A percentile compares a stretch with the other conserved stretches of the same genome.
phyloP scores from a whole-genome alignment of 2,888 invertebrate genomes.

The Brachycybe producta region DNA sequence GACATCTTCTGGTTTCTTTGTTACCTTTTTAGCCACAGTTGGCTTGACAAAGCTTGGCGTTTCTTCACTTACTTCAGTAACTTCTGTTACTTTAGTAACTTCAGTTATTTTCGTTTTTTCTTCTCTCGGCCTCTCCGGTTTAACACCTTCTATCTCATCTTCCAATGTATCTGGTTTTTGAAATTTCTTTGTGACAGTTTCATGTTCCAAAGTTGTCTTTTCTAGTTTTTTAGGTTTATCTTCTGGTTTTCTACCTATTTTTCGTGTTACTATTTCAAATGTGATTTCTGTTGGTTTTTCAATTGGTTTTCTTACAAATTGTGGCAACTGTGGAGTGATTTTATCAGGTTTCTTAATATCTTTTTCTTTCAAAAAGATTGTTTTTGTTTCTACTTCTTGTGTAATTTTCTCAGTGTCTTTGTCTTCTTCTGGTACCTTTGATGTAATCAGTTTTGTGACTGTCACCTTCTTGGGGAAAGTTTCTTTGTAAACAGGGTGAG shows the following conservation, averaged over 20 bases:
- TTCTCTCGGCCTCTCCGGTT: constrained; percentile 15
- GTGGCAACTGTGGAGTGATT: not conserved
- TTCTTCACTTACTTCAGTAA: not conserved
- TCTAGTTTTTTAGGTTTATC: no score
- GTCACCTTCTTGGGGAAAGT: no score
- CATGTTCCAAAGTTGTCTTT: no score
- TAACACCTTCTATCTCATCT: constrained; percentile 20
- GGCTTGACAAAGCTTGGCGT: constrained; percentile 1
- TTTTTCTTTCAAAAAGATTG: no score
- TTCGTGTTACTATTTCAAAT: constrained; percentile 18
- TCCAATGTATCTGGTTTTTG: no score
- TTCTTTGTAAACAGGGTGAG: no score
- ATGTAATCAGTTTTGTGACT: no score
- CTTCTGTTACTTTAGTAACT: not conserved
- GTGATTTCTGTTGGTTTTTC: constrained; percentile 19
- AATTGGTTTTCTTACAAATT: not conserved
- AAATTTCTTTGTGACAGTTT: no score
- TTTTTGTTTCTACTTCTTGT: no score
- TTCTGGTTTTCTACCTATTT: constrained; percentile 19
- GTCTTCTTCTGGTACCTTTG: no score
- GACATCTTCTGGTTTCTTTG: no score
- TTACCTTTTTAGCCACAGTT: not conserved
- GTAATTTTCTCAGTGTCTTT: no score
- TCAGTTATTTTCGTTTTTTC: not conserved
- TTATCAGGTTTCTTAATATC: constrained; percentile 2